A percentile compares a stretch with the other conserved stretches of the same genome.
phyloP scores from a whole-genome alignment of 2,113 vertebrate species.

The Steatornis caripensis region DNA sequence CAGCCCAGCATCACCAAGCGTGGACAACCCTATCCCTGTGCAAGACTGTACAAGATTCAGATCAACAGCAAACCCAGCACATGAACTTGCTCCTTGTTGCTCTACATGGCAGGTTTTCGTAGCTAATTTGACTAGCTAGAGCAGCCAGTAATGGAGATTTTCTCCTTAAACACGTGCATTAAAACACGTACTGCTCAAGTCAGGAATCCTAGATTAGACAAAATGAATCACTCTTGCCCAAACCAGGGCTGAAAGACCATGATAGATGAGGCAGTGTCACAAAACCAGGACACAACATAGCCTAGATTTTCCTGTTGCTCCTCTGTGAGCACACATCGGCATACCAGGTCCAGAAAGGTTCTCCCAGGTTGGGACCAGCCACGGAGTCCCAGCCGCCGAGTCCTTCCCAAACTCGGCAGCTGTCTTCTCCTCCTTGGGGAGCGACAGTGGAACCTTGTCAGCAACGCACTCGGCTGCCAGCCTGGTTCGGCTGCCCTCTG shows the following conservation, averaged over 20 bases:
- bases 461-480: not conserved
- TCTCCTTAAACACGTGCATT: not conserved
- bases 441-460: not conserved
- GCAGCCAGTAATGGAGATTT: not conserved
- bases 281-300: not conserved
- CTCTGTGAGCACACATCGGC: not conserved
- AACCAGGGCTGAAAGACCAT: not conserved
- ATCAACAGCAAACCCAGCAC: not conserved
- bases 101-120: not conserved
- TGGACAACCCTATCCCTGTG: not conserved
- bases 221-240: not conserved
- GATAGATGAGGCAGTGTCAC: not conserved
- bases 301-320: not conserved
- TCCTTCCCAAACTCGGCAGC: not conserved
- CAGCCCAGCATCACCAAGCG: not conserved
- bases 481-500: slow-evolving; percentile 38
- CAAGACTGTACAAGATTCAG: not conserved
- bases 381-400: not conserved
- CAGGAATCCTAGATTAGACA: not conserved
- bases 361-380: not conserved
- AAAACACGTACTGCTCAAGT: not conserved
- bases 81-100: not conserved
- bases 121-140: not conserved
- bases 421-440: not conserved
- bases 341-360: not conserved